Base-by-base conservation (phyloP, 2,888 invertebrate species). In the Ernsta delagoae region DNA sequence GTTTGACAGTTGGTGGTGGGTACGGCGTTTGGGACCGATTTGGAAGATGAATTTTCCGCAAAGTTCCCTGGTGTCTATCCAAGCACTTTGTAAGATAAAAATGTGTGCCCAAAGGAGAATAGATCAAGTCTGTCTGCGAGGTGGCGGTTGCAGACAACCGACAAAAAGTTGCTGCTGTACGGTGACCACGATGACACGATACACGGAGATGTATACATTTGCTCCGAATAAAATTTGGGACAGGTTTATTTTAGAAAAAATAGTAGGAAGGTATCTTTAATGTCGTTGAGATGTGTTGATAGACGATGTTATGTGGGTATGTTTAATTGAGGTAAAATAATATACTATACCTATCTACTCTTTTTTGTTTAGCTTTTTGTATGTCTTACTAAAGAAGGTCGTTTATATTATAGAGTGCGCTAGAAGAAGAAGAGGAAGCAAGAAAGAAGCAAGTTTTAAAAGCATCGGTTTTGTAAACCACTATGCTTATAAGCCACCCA, bases 21-120 rank as follows among this genome's bases (percentile, higher is more conserved):
- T 82, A 84, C 48, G 73, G 60, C 81, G 67, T 82, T 83, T 74
- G 50, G 48, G 4, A 5, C 1, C 67, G 70, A 24, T 63, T 7
- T n/a, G 60, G 59, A 77, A 83, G 84, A 89, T 91, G 91, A 90
- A 89, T 90, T 90, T 90, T 90, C 89, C 88, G 83, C 83, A 87
- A 90, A 90, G 83, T 92, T 91, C 90, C 85, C 81, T 83, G 83
- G 88, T 90, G 91, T 92, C 91, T 92, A 89, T 89, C 88, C 86
- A 86, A 91, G 90, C 89, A 92, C 90, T 92, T 92, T 92, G 92
- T 89, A 88, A 90, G 90, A 92, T 92, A 92, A 92, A 90, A 92
- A 89, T 89, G 89, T 89, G 89, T 85, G 85, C 83, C 85, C 80
- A 80, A 81, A 83, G 84, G 84, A 86, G 87, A 88, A 90, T 91